Evolutionary conservation across 2,888 invertebrate genomes (phyloP).

Genomic region (Marronus borbonicus): DNA sequence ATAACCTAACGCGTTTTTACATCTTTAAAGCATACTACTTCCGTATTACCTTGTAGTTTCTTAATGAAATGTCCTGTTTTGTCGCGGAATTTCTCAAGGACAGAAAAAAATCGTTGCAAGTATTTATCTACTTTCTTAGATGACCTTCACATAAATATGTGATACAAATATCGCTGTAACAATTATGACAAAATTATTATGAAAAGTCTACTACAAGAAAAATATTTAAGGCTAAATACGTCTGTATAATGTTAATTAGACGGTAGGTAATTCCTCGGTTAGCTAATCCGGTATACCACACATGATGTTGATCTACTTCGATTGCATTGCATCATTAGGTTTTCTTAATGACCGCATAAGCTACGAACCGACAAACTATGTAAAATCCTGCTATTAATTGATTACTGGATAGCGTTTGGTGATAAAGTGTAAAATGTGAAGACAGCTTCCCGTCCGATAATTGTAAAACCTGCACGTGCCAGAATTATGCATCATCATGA

Average conservation of each 20-base stretch:
- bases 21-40: slow-evolving; percentile 23
- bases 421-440: too few species aligned
- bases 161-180: slow-evolving; percentile 30
- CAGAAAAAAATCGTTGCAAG: slow-evolving; percentile 31
- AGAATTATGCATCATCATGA: too few species aligned
- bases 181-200: slow-evolving; percentile 37
- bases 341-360: too few species aligned
- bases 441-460: too few species aligned
- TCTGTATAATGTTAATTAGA: slow-evolving; percentile 8
- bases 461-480: too few species aligned
- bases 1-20: not conserved
- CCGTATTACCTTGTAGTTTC: slow-evolving; percentile 40
- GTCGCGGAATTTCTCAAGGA: slow-evolving; percentile 47
- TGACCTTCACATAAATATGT: slow-evolving; percentile 32
- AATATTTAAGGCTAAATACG: slow-evolving; percentile 12
- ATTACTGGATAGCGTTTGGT: too few species aligned
- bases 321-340: not conserved
- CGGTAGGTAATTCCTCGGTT: slow-evolving; percentile 2
- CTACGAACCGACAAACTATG: too few species aligned
- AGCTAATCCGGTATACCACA: slow-evolving; percentile 5
- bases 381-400: too few species aligned
- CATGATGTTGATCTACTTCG: not conserved
- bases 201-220: slow-evolving; percentile 19
- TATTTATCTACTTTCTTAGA: slow-evolving; percentile 42
- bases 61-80: slow-evolving; percentile 43